Conservation (phyloP, 2,888 invertebrate genomes). For the Coelogynopora nodosa region DNA sequence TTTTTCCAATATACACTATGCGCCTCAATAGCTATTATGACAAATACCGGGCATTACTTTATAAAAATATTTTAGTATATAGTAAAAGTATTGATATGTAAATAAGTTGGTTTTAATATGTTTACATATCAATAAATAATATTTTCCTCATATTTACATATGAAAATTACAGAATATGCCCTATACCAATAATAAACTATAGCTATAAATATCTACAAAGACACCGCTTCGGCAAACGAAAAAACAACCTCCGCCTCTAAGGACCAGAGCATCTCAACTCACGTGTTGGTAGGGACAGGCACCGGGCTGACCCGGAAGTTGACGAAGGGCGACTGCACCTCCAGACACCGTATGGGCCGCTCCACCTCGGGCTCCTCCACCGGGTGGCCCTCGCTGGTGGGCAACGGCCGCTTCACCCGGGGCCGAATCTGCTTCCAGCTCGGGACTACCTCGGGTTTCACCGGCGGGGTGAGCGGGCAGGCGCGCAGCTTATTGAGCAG, state of each 20-base stretch:
- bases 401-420: constrained; percentile 56
- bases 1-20: too few species aligned
- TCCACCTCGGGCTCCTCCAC: constrained; percentile 51
- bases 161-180: too few species aligned
- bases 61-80: too few species aligned
- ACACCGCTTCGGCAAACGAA: too few species aligned
- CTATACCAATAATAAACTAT: too few species aligned
- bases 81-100: too few species aligned
- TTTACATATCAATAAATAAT: too few species aligned
- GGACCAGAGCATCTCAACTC: constrained; percentile 48
- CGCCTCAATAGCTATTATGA: too few species aligned
- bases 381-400: constrained; percentile 48
- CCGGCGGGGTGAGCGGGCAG: constrained; percentile 60
- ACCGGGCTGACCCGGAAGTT: constrained; percentile 60
- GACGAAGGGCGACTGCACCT: constrained; percentile 59
- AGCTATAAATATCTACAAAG: too few species aligned
- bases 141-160: too few species aligned
- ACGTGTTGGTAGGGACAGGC: constrained; percentile 59
- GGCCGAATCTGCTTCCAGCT: constrained; percentile 62
- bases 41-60: too few species aligned
- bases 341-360: constrained; percentile 58
- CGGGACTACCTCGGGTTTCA: constrained; percentile 57
- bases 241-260: not conserved
- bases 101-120: too few species aligned
- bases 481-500: constrained; percentile 60